These are phyloP conservation scores for Cisticola juncidis DNA, from an alignment of 2,113 vertebrate species.

Conservation along the genomic window DNA sequence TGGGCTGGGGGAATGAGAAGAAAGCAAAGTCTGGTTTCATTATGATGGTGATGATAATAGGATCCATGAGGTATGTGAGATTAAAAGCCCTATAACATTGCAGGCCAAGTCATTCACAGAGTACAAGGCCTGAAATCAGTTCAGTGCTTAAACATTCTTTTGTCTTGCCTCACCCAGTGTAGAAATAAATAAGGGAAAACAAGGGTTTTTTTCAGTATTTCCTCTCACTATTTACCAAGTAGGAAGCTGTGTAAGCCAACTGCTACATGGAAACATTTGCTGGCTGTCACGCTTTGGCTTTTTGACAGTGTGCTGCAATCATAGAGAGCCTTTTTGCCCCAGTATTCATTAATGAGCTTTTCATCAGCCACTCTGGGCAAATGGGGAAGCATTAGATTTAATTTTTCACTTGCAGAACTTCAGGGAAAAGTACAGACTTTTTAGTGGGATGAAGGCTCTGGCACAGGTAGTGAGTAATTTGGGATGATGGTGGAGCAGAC, in stretches of 20 bases:
- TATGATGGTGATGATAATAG: constrained; percentile 51
- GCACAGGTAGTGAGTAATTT: neutral
- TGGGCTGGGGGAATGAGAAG: constrained; percentile 56
- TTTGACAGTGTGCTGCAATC: neutral
- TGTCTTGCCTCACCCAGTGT: constrained; percentile 45
- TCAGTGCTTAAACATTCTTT: constrained; percentile 55
- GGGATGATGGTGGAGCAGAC: neutral
- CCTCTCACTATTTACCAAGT: constrained; percentile 24
- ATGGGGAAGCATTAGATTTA: neutral
- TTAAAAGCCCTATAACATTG: neutral
- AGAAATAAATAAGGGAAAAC: constrained; percentile 54
- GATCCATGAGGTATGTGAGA: neutral
- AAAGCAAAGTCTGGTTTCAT: constrained; percentile 73
- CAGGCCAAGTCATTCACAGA: neutral
- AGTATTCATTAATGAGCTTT: neutral
- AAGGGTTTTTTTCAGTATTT: constrained; percentile 67
- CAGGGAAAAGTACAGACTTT: neutral
- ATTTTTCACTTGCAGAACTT: neutral
- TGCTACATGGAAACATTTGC: neutral
- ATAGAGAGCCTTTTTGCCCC: constrained; percentile 1
- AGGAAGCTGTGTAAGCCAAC: neutral
- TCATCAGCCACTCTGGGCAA: neutral
- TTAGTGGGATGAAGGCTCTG: neutral
- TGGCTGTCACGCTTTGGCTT: neutral
- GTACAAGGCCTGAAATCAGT: constrained; percentile 31